phyloP scores from a whole-genome alignment of 2,113 vertebrate species.

The Symphodus melops region DNA sequence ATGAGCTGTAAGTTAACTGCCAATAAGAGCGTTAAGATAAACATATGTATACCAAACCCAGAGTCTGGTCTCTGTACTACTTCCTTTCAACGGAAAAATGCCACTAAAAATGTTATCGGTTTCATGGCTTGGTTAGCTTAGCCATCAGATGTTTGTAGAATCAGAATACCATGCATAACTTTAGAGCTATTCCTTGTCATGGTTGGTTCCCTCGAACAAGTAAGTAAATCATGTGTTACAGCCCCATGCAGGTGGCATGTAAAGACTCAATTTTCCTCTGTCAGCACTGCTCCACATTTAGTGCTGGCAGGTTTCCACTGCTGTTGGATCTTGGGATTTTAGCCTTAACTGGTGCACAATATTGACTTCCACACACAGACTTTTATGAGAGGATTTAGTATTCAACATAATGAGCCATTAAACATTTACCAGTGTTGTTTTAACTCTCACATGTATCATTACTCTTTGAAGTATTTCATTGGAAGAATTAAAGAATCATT shows the following conservation, averaged over 20 bases:
- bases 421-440: constrained; percentile 56
- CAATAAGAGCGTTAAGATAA: constrained; percentile 52
- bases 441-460: constrained; percentile 57
- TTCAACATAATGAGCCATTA: constrained; percentile 64
- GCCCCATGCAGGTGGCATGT: constrained; percentile 39
- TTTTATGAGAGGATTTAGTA: constrained; percentile 51
- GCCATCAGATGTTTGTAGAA: constrained; percentile 35
- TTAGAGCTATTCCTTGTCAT: constrained; percentile 36
- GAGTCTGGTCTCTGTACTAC: constrained; percentile 37
- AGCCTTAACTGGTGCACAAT: constrained; percentile 16
- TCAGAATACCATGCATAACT: constrained; percentile 23
- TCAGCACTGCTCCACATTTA: constrained; percentile 18
- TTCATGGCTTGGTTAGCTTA: constrained; percentile 40
- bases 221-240: constrained; percentile 15
- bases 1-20: constrained; percentile 33
- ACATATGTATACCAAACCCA: constrained; percentile 8
- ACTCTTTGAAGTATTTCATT: constrained; percentile 61
- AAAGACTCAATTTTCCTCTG: constrained; percentile 39
- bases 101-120: constrained; percentile 25
- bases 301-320: constrained; percentile 52
- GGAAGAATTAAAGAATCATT: constrained; percentile 67
- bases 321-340: constrained; percentile 38
- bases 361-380: constrained; percentile 46
- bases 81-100: constrained; percentile 40
- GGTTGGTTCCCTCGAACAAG: constrained; percentile 33